These are phyloP conservation scores for Orchesellides sinensis DNA, from an alignment of 2,888 invertebrate species.

Conservation along the genomic window DNA sequence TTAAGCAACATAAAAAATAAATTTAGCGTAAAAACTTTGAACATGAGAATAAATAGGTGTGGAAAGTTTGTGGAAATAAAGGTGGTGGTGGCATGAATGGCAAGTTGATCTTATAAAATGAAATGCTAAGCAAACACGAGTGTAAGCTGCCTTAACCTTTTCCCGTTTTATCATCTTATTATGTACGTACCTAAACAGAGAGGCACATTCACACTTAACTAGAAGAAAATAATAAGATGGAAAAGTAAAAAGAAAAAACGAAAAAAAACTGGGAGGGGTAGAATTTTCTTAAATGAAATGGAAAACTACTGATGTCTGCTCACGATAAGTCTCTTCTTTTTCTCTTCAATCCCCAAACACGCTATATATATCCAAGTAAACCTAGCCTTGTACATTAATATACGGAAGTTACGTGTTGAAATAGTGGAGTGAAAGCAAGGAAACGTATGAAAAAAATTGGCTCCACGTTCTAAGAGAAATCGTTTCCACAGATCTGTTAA, in stretches of 20 bases:
- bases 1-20: background rate
- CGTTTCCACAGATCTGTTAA: slow-evolving; percentile 60
- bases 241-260: slow-evolving; percentile 22
- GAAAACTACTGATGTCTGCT: slow-evolving; percentile 62
- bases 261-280: slow-evolving; percentile 46
- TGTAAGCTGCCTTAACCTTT: slow-evolving; percentile 10
- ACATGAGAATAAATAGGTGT: background rate
- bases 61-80: background rate
- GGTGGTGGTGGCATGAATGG: too few relatives aligned
- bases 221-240: slow-evolving; percentile 46
- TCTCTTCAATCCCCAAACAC: slow-evolving; percentile 24
- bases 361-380: background rate
- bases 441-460: slow-evolving; percentile 56
- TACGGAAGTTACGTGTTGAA: slow-evolving; percentile 1
- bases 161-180: too few relatives aligned
- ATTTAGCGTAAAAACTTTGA: background rate
- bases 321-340: slow-evolving; percentile 52
- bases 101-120: too few relatives aligned
- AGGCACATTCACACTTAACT: slow-evolving; percentile 23
- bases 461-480: slow-evolving; percentile 46
- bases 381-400: background rate
- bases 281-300: slow-evolving; percentile 60
- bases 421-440: slow-evolving; percentile 48
- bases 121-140: too few relatives aligned
- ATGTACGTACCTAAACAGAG: too few relatives aligned